Base-by-base conservation (phyloP, 2,113 vertebrate species). In the Camelus dromedarius region DNA sequence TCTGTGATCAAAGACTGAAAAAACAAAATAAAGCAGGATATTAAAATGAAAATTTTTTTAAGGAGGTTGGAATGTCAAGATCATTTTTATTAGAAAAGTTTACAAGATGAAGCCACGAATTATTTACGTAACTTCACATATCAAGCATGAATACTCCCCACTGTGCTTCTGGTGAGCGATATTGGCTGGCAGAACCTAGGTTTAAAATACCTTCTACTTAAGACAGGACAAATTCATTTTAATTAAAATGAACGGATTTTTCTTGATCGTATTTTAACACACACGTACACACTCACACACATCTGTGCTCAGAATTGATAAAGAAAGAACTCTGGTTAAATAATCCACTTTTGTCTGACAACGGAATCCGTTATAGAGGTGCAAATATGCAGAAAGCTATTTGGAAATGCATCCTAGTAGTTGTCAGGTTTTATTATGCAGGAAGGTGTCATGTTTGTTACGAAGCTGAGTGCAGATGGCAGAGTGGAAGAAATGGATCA, bases 401-500 rank as follows among this genome's bases (percentile, higher is more conserved):
- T 99, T 99, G 99, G 99, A 99, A 99, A 99, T 99, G 99, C 99
- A 99, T 99, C 99, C 99, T 99, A 99, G 99, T 99, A 99, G 99
- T 99, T 99, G 99, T 99, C 99, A 99, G 99, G 99, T 99, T 99
- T 99, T 99, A 99, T 99, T 99, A 99, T 99, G 99, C 99, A 99
- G 99, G 99, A 99, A 99, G 99, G 99, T 99, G 99, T 99, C 99
- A 99, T 99, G 99, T 99, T 99, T 99, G 99, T 99, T 99, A 99
- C 99, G 99, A 99, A 99, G 99, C 99, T 99, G 99, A 99, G 99
- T 99, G 99, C 99, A 99, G 99, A 99, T 99, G 99, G 99, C 99
- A 99, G 99, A 99, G 99, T 99, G 99, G 99, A 99, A 99, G 99
- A 99, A 99, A 99, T 99, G 99, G 99, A 99, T 99, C 99, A 99